Evolutionary conservation across 2,797 vertebrate species (phyloP).

Genomic region (Liparis tanakae): DNA sequence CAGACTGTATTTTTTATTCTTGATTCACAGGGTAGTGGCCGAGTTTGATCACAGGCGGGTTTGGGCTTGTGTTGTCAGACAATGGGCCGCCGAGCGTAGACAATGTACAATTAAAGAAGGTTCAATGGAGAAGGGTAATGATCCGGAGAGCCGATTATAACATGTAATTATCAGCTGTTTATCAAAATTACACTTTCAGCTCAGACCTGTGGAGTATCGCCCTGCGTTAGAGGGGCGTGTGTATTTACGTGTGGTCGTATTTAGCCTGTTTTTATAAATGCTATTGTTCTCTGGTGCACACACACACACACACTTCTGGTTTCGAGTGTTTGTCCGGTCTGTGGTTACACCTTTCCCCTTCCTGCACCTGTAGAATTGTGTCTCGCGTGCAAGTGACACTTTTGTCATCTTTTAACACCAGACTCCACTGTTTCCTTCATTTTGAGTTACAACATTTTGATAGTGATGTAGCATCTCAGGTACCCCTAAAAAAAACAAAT

Average conservation of each 20-base stretch:
- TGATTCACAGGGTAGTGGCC: neutral
- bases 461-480: neutral
- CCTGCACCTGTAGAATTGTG: conserved; percentile 30
- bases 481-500: neutral
- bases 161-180: neutral
- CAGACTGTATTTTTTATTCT: neutral
- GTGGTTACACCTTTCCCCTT: conserved; percentile 47
- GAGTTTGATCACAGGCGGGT: neutral
- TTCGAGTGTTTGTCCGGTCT: conserved; percentile 9
- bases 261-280: conserved; percentile 36
- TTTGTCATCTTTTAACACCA: neutral
- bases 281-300: conserved; percentile 64
- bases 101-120: neutral
- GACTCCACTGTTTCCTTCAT: neutral
- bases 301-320: conserved; percentile 55
- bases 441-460: neutral
- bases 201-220: neutral
- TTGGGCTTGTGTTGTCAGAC: neutral
- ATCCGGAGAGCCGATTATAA: neutral
- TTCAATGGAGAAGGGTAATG: neutral
- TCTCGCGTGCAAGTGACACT: neutral
- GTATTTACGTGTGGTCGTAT: conserved; percentile 13
- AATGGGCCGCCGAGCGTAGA: neutral
- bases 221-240: conserved; percentile 12
- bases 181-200: neutral